Evolutionary conservation across 92 coral and sea anemone species (phyloP).

Genomic region (Virgularia gustaviana): DNA sequence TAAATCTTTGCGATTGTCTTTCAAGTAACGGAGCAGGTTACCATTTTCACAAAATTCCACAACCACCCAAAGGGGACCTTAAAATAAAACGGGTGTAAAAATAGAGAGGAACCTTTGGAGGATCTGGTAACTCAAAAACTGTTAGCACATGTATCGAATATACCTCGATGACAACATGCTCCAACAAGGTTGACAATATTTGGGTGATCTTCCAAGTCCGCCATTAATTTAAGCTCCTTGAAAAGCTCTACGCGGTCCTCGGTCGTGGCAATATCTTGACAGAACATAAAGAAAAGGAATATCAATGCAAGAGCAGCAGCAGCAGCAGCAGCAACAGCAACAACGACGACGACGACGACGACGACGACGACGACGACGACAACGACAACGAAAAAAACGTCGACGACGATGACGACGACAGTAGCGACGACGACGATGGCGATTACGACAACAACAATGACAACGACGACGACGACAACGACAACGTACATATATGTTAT

Average conservation of each 20-base stretch:
- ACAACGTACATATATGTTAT: too few species aligned
- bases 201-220: conserved; percentile 66
- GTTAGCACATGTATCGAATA: not conserved
- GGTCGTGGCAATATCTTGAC: conserved; percentile 38
- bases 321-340: not conserved
- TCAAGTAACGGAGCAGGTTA: conserved; percentile 59
- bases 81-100: not conserved
- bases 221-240: conserved; percentile 78
- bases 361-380: too few species aligned
- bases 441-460: too few species aligned
- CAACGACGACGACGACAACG: too few species aligned
- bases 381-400: too few species aligned
- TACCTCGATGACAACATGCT: conserved; percentile 79
- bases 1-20: conserved; percentile 63
- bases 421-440: too few species aligned
- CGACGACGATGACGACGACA: too few species aligned
- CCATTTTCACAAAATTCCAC: conserved; percentile 87
- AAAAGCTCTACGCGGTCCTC: conserved; percentile 70
- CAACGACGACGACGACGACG: too few species aligned
- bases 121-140: not conserved
- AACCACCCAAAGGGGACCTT: conserved; percentile 77
- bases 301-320: not conserved
- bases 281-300: not conserved
- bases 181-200: conserved; percentile 72
- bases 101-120: not conserved